A percentile compares a stretch with the other conserved stretches of the same genome.
phyloP scores from a whole-genome alignment of 1,140 invertebrate species.

The Bombus impatiens region DNA sequence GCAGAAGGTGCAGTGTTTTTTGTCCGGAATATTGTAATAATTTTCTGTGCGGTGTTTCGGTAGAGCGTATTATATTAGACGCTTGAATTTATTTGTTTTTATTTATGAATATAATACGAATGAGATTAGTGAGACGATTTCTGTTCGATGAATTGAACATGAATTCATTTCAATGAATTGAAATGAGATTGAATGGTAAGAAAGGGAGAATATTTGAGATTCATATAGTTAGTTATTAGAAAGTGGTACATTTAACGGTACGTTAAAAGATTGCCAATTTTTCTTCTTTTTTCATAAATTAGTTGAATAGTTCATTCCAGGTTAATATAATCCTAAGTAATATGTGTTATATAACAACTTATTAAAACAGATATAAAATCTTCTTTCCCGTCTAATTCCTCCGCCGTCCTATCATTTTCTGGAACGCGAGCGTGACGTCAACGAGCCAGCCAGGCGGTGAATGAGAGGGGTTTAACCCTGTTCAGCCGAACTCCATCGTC shows the following conservation, averaged over 20 bases:
- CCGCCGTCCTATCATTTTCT: not conserved
- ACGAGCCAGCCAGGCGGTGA: not conserved
- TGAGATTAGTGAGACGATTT: not conserved
- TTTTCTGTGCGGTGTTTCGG: too few relatives aligned
- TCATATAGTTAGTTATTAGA: not conserved
- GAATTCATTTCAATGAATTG: not conserved
- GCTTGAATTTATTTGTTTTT: not conserved
- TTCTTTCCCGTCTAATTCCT: not conserved
- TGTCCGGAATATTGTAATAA: too few relatives aligned
- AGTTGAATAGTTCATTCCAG: too few relatives aligned
- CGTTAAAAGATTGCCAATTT: too few relatives aligned
- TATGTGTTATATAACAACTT: too few relatives aligned
- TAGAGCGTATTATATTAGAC: too few relatives aligned
- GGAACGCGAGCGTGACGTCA: constrained; percentile 4
- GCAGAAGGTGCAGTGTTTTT: too few relatives aligned
- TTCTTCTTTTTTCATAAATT: too few relatives aligned
- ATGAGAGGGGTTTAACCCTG: not conserved
- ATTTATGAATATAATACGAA: not conserved
- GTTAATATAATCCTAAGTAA: too few relatives aligned
- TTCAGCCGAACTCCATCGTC: not conserved
- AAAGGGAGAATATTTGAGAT: not conserved
- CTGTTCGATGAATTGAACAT: too few relatives aligned
- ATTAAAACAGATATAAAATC: not conserved
- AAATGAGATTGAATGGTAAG: not conserved
- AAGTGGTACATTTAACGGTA: not conserved